These are phyloP conservation scores for Zaprionus gabonicus DNA, from an alignment of 1,140 invertebrate genomes.

Conservation along the genomic window DNA sequence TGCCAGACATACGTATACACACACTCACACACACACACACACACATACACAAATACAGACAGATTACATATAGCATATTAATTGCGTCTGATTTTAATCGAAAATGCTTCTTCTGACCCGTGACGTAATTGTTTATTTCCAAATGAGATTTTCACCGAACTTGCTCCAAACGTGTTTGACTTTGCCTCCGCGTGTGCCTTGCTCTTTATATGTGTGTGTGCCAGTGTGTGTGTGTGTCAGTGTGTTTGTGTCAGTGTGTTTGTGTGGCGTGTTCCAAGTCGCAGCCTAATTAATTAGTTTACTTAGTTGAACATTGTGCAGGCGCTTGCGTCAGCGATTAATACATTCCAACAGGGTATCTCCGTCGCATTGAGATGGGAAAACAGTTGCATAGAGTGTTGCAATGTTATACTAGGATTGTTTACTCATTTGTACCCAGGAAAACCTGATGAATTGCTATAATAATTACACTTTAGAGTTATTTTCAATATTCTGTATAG, in stretches of 20 bases:
- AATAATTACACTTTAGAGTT: no score
- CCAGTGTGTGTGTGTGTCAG: background rate
- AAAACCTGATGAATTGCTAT: no score
- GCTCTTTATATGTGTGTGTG: background rate
- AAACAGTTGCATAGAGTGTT: no score
- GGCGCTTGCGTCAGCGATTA: constrained; percentile 32
- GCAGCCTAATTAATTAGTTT: constrained; percentile 32
- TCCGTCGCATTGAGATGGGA: background rate
- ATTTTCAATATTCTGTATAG: no score
- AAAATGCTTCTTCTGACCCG: constrained; percentile 23
- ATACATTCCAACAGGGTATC: constrained; percentile 3
- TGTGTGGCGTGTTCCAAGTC: constrained; percentile 37
- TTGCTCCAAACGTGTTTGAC: constrained; percentile 4
- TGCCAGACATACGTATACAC: background rate
- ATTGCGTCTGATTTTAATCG: constrained; percentile 43
- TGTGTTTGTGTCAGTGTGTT: background rate
- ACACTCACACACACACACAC: background rate
- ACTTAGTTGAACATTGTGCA: constrained; percentile 20
- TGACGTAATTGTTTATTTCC: constrained; percentile 46
- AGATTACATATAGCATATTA: constrained; percentile 1
- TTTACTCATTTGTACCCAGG: no score
- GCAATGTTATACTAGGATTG: no score
- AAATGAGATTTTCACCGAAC: constrained; percentile 11
- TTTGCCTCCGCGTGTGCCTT: background rate
- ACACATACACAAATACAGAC: background rate